Evolutionary conservation across 2,113 vertebrate species (phyloP), one percentile per base, ranked within the genome.

Genomic region (Progne subis): DNA sequence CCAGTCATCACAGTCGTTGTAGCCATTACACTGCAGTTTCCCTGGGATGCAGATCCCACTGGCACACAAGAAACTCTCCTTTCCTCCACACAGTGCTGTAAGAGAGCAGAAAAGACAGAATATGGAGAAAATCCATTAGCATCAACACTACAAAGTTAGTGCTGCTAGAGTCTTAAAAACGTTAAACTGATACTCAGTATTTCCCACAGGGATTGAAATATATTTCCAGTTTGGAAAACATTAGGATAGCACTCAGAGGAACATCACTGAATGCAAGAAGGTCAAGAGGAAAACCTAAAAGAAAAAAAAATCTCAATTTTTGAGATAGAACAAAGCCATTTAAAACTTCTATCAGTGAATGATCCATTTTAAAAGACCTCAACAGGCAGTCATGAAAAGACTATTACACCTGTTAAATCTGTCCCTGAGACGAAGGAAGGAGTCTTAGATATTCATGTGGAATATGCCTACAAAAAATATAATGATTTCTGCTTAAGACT

Each of bases 1-100:
- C 99, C 99, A 99, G 76, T 99, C 99, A 37, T 98, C 98, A 21
- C 99, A 99, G 97, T 99, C 99, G 0, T 99, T 99, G 98, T 99
- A 99, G 57, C 99, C 98, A 11, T 99, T 99, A 68, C 99, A 99
- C 71, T 98, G 98, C 65, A 99, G 98, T 78, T 99, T 99, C 95
- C 97, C 97, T 13, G 98, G 98, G 82, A 99, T 90, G 60, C 99
- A 99, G 85, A 99, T 93, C 29, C 99, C 99, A 9, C 98, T 99
- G 60, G 98, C 91, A 61, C 99, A 99, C 92, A 98, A 97, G 78
- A 99, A 99, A 96, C 95, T 98, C 69, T 99, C 98, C 4, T 97
- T 97, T 61, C 98, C 98, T 13, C 94, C 98, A 2, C 99, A 99
- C 20, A 99, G 88, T 12, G 94, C 99, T 96, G 82, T 15, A 85